Percentiles rank a stretch among this genome's conserved stretches.
Conservation (phyloP, 2,113 vertebrate genomes). For the Cavia porcellus region DNA sequence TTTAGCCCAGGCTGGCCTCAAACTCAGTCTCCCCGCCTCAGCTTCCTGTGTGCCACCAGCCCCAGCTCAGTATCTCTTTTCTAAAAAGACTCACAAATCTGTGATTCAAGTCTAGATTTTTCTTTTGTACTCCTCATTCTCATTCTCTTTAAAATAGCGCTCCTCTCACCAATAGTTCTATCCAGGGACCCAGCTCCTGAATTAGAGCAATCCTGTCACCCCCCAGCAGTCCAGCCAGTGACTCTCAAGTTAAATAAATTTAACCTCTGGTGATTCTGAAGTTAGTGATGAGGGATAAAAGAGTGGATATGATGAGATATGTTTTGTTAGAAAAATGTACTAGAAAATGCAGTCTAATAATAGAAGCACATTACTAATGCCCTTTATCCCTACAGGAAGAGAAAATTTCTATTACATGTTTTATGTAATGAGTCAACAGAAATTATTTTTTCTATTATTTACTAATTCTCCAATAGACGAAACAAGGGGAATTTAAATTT, state of each 20-base stretch:
- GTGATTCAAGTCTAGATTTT: not conserved
- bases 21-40: not conserved
- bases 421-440: not conserved
- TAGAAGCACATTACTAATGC: constrained; percentile 14
- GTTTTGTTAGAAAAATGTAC: not conserved
- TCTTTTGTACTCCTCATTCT: not conserved
- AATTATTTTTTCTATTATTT: constrained; percentile 5
- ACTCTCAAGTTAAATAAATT: not conserved
- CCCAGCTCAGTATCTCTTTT: not conserved
- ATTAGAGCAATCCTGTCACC: not conserved
- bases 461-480: not conserved
- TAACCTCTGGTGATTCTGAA: not conserved
- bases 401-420: not conserved
- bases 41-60: not conserved
- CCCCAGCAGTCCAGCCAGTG: not conserved
- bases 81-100: not conserved
- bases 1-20: not conserved
- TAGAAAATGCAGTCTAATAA: not conserved
- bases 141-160: not conserved
- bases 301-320: not conserved
- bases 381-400: not conserved
- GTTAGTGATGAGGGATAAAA: not conserved
- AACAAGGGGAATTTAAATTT: not conserved
- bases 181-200: not conserved
- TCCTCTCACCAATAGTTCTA: not conserved